Evolutionary conservation across 2,113 vertebrate genomes (phyloP).

Genomic region (Scatophagus argus): DNA sequence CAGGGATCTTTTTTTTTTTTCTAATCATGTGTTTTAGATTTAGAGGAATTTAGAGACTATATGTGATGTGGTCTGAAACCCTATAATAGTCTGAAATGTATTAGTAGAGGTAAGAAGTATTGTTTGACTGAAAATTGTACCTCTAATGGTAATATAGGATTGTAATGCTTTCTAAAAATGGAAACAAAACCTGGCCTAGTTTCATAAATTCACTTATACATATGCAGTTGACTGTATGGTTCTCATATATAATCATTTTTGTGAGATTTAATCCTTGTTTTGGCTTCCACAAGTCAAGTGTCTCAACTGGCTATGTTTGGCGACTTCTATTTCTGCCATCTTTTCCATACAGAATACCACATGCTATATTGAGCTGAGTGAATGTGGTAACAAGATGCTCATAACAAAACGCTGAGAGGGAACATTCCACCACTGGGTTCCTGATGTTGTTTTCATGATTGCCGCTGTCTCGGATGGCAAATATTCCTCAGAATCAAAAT

Average conservation of each 20-base stretch:
- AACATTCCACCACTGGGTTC: slow-evolving; percentile 73
- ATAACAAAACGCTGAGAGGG: slow-evolving; percentile 55
- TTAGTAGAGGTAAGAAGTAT: slow-evolving; percentile 27
- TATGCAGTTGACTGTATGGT: background rate
- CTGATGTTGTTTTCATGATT: slow-evolving; percentile 72
- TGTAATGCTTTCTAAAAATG: slow-evolving; percentile 3
- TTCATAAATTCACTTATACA: background rate
- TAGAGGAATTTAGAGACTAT: slow-evolving; percentile 43
- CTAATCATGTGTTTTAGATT: slow-evolving; percentile 74
- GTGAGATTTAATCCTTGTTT: slow-evolving; percentile 49
- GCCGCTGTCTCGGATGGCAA: slow-evolving; percentile 48
- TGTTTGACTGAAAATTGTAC: slow-evolving; percentile 36
- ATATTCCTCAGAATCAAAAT: slow-evolving; percentile 66
- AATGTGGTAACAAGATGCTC: slow-evolving; percentile 77
- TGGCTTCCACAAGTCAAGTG: slow-evolving; percentile 51
- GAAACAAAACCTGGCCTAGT: slow-evolving; percentile 22
- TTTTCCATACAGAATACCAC: slow-evolving; percentile 72
- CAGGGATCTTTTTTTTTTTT: slow-evolving; percentile 19
- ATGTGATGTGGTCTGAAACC: slow-evolving; percentile 42
- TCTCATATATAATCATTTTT: slow-evolving; percentile 20
- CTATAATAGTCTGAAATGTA: slow-evolving; percentile 19
- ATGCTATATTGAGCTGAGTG: slow-evolving; percentile 70
- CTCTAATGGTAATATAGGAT: slow-evolving; percentile 9
- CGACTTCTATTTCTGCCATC: slow-evolving; percentile 72
- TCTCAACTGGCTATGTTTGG: slow-evolving; percentile 47